Base-by-base conservation (phyloP, 2,797 vertebrate species). In the Corythornis leucogaster region DNA sequence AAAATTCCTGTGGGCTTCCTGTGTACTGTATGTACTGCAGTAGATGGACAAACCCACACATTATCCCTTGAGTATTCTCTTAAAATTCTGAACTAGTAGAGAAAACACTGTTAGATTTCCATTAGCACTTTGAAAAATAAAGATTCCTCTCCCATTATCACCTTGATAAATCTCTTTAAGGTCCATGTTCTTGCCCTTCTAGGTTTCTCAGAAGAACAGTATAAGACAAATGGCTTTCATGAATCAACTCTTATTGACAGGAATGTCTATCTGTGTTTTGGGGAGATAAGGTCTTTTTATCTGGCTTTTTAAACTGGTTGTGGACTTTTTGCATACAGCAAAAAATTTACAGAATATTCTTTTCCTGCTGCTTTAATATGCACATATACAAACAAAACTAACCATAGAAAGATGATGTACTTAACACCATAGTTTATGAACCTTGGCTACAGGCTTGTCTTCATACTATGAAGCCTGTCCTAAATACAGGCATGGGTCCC, bases 231-330 rank as follows among this genome's bases (percentile, higher is more conserved):
- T 20, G 26, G 55, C 74, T 92, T 63, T 70, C 78, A 87, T 92
- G 80, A 96, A 77, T 96, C 85, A 67, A 59, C 55, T 69, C 62
- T 50, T 75, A 71, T 69, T 95, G 94, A 91, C 82, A 80, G 68
- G 54, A 45, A 46, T 77, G n/a, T 51, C 75, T 79, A 50, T 81
- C 71, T 90, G 74, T 92, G 90, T 77, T 92, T 86, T 14, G 5
- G 31, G 69, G 59, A 96, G 89, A 92, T 94, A 93, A 94, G 63
- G 25, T 51, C n/a, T 77, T 55, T 75, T 87, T 68, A 78, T 70
- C 70, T 53, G 75, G 22, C n/a, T 85, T 40, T 89, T 35, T 33
- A 24, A 63, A 58, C 3, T 15, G n/a, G 15, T 22, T 80, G 42
- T 71, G 71, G 35, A 24, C 55, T 62, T 55, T 82, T 70, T 67